Percentiles rank a stretch among this genome's conserved stretches.
Evolutionary conservation across 2,113 vertebrate genomes (phyloP).

Genomic region (Polypterus bichir): DNA sequence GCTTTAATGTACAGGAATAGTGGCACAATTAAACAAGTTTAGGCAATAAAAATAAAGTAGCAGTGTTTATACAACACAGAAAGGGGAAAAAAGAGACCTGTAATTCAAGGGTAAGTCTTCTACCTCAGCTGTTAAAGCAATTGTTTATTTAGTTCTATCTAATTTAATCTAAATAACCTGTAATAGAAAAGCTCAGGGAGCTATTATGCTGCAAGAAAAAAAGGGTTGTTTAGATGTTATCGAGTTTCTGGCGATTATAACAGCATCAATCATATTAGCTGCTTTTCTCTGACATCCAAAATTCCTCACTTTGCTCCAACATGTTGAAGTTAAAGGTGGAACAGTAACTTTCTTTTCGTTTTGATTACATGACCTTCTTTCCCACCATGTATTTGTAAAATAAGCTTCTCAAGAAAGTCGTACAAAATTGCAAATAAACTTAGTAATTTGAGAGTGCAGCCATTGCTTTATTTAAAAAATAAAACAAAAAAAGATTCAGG

Average conservation of each 20-base stretch:
- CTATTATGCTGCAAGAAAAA: background rate
- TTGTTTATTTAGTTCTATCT: conserved; percentile 39
- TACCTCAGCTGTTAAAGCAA: conserved; percentile 18
- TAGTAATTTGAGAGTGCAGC: too few species aligned
- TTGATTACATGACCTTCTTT: too few species aligned
- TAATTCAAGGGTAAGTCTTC: conserved; percentile 15
- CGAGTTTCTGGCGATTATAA: conserved; percentile 16
- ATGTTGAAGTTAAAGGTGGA: background rate
- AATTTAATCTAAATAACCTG: conserved; percentile 39
- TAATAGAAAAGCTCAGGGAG: conserved; percentile 29
- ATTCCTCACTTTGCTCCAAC: background rate
- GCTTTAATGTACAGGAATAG: background rate
- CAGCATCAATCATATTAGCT: conserved; percentile 17
- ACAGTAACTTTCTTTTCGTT: too few species aligned
- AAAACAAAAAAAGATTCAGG: too few species aligned
- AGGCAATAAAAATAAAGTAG: conserved; percentile 29
- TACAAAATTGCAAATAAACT: too few species aligned
- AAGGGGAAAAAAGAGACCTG: conserved; percentile 18
- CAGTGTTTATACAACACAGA: conserved; percentile 35
- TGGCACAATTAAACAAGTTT: conserved; percentile 12
- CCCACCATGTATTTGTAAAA: too few species aligned
- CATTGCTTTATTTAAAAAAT: too few species aligned
- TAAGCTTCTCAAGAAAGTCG: too few species aligned
- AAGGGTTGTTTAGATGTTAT: conserved; percentile 14
- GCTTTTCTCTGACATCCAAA: conserved; percentile 20